These are phyloP conservation scores for Neoarius graeffei DNA, from an alignment of 2,113 vertebrate species.

Conservation along the genomic window DNA sequence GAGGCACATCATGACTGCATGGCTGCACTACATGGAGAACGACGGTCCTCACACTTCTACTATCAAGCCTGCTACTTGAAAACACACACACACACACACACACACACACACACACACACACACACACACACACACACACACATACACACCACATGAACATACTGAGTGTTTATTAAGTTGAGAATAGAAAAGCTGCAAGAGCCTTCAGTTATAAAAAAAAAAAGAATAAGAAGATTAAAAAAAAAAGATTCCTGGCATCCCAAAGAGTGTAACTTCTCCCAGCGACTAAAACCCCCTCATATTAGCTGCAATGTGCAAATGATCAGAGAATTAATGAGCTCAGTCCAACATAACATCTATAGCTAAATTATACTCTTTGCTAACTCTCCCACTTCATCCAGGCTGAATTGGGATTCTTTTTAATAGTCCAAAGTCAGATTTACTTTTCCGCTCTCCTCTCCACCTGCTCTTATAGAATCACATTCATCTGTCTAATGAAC, in stretches of 20 bases:
- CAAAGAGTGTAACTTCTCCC: slow-evolving; percentile 4
- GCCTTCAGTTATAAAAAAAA: slow-evolving; percentile 54
- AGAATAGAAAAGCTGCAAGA: slow-evolving; percentile 73
- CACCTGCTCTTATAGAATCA: slow-evolving; percentile 17
- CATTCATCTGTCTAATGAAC: slow-evolving; percentile 91
- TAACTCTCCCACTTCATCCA: slow-evolving; percentile 5
- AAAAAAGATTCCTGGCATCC: slow-evolving; percentile 36
- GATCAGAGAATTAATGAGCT: slow-evolving; percentile 33
- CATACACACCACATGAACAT: slow-evolving; percentile 59
- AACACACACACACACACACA: slow-evolving; percentile 30
- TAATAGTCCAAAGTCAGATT: background rate
- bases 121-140: slow-evolving; percentile 32
- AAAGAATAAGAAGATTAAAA: background rate
- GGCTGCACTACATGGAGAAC: slow-evolving; percentile 56
- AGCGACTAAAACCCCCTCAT: background rate
- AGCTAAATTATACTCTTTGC: slow-evolving; percentile 24
- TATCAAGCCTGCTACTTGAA: slow-evolving; percentile 58
- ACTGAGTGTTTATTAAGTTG: slow-evolving; percentile 78
- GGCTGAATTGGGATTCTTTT: background rate
- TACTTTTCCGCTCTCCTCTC: background rate
- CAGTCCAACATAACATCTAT: slow-evolving; percentile 27
- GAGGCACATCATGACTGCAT: slow-evolving; percentile 7
- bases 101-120: slow-evolving; percentile 31
- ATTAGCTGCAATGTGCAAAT: slow-evolving; percentile 42
- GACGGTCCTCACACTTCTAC: slow-evolving; percentile 66